Conservation (phyloP, 2,888 invertebrate species). For the Strigamia transsilvanica region DNA sequence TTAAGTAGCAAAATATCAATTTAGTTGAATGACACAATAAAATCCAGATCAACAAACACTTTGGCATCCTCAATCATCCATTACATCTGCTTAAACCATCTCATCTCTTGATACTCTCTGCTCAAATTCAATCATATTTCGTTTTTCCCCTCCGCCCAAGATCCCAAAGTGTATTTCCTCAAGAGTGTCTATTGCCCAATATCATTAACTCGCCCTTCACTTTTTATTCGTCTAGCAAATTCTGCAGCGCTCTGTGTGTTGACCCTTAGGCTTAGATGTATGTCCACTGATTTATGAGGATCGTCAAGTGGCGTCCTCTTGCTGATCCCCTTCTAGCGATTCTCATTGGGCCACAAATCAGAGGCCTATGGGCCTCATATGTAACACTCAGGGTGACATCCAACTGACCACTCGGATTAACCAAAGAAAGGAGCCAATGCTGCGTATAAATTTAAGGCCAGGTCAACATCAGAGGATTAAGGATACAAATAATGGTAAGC, state of each 20-base stretch:
- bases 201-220: conserved; percentile 45
- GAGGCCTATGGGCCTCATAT: conserved; percentile 48
- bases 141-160: background rate
- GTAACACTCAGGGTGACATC: conserved; percentile 46
- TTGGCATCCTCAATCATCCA: conserved; percentile 11
- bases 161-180: conserved; percentile 33
- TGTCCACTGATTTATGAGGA: conserved; percentile 49
- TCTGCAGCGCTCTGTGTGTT: conserved; percentile 37
- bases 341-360: conserved; percentile 49
- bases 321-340: conserved; percentile 48
- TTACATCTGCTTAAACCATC: background rate
- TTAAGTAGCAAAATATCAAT: background rate
- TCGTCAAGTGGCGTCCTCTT: conserved; percentile 47
- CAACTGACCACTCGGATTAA: conserved; percentile 47
- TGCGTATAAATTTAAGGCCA: conserved; percentile 47
- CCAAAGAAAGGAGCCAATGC: conserved; percentile 43
- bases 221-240: conserved; percentile 41
- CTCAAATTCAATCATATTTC: conserved; percentile 49
- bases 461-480: conserved; percentile 47
- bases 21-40: background rate
- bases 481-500: conserved; percentile 16
- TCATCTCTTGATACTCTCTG: background rate
- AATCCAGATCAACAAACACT: background rate
- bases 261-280: conserved; percentile 47
- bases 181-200: conserved; percentile 45